Base-by-base conservation (phyloP, 2,888 invertebrate species). In the Cantharis flavilabris region DNA sequence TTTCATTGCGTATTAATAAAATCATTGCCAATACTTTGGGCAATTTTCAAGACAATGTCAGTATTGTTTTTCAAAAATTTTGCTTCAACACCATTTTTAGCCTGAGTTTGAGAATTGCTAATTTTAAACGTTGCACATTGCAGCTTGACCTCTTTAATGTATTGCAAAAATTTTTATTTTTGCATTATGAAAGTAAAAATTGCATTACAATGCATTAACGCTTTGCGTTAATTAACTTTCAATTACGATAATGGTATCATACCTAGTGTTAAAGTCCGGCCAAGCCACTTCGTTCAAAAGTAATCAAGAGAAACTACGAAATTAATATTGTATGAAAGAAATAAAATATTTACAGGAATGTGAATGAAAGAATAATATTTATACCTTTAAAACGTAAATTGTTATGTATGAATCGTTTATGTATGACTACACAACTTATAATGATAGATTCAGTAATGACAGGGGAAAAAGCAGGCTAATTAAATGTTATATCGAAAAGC, bases 1-100 rank as follows among this genome's bases (percentile, higher is more conserved):
- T 78, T 77, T 71, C 73, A 74, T 73, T 71, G 33, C 69, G 23
- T 71, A 76, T 76, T 76, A 72, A 72, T 72, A 64, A 64, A 71
- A 62, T 71, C 69, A 67, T 74, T n/a, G 49, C n/a, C n/a, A n/a
- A 49, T 49, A n/a, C 13, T n/a, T 49, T 10, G 10, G 10, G 26
- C 26, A 30, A 0, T 10, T 30, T 30, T 3, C 26, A 26, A 26
- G 9, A 26, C 26, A 26, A 26, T 26, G 26, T 26, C 1, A 1
- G 26, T 26, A 9, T 26, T 26, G 26, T 26, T 26, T 26, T 26
- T 26, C 9, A 1, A 26, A 26, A 26, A 26, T 23, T 20, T 20
- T 20, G 20, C 20, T 20, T 20, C 20, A 3, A 20, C 20, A 4
- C 4, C 3, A 20, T 20, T 20, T 20, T 23, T 0, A 23, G 3